Evolutionary conservation across 1,140 invertebrate species (phyloP), one percentile per base, ranked within the genome.

Genomic region (Camponotus vicinus): DNA sequence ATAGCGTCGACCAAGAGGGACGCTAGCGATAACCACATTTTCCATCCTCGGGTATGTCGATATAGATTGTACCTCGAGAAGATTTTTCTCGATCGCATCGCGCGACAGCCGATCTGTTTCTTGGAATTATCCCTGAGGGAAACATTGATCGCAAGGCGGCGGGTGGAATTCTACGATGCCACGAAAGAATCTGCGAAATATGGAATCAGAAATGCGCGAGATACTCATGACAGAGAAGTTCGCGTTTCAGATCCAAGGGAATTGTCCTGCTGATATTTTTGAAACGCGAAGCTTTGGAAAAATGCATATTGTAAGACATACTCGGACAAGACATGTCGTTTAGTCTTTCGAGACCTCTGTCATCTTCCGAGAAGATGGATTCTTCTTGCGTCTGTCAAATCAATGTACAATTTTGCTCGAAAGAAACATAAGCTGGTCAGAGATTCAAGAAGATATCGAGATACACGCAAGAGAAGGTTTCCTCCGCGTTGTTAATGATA

Each of bases 1-100:
- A 45, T 34, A 42, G 42, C 57, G 40, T 85, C 57, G 79, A 63
- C 57, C 52, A 57, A 61, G 63, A 78, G 34, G 61, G 63, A 85
- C 82, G 82, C 73, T 77, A 85, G 69, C 87, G 88, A 86, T 77
- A 89, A 86, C 55, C 9, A 55, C 4, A 80, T n/a, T 40, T 27
- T 55, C 34, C 64, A 49, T 57, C 64, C 64, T 80, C 64, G 63
- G 64, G 27, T 79, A 79, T 15, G 13, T 11, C n/a, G 40, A 55
- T 52, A 49, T n/a, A 64, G 64, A 69, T 15, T 11, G 34, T 52
- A 79, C 63, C 34, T 42, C 77, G 77, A 79, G 77, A 63, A 69
- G 32, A 21, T 37, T 37, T 11, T 27, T 66, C 42, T 67, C 45
- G 63, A 79, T 79, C 37, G 64, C 45, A 40, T 79, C 45, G 32